Evolutionary conservation across 2,113 vertebrate species (phyloP), one percentile per base, ranked within the genome.

Genomic region (Onychostruthus taczanowskii): DNA sequence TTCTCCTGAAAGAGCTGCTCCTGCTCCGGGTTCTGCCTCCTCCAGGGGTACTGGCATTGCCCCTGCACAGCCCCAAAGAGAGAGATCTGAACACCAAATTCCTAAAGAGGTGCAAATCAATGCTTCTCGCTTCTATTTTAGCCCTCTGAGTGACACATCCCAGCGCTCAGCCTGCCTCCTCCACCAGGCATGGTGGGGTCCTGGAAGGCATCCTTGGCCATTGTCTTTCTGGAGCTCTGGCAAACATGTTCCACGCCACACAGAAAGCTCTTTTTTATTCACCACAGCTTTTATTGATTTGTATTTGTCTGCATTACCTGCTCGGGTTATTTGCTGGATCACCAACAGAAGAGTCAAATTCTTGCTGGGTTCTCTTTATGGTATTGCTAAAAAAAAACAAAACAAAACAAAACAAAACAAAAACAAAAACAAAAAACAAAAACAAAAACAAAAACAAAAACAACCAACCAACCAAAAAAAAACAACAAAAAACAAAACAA

Each of bases 271-370:
- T 79, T 84, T 79, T 63, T 84, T 56, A 95, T 78, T 78, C 64
- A 94, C 61, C 58, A 56, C 39, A 91, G 33, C 62, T 80, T 93
- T 86, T 94, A 88, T 77, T 88, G 90, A 87, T 96, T 95, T 85
- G 55, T 33, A 62, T 61, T 92, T 93, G 31, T 44, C 77, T 67
- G 87, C 28, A 78, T 95, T 68, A 92, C 74, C 66, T 84, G 35
- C 74, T 90, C 2, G 0, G 52, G 52, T 91, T 89, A 56, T 91
- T 94, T 87, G 68, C 50, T 94, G 75, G 74, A 62, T 95, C 35
- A 33, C 52, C 6, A 2, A 94, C 47, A 91, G 3, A 91, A 84
- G 67, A 55, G 89, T 90, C 74, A 82, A 92, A 94, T 67, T 87
- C 27, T 41, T 21, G 19, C 73, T 24, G 39, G 53, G 11, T 64